phyloP scores from a whole-genome alignment of 2,113 vertebrate species.

The Cynopterus brachyotis region DNA sequence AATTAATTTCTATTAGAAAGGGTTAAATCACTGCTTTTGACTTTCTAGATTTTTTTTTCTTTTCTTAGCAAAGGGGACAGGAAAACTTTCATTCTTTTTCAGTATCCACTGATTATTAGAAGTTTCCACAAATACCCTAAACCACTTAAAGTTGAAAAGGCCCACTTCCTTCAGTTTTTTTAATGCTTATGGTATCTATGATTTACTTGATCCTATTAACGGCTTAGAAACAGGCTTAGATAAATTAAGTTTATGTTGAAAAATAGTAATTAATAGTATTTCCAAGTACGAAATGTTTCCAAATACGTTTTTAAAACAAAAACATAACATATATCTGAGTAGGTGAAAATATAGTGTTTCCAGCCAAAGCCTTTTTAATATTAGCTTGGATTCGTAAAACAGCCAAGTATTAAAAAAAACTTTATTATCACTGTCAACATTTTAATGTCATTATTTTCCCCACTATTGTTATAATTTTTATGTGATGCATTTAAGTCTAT shows the following conservation, averaged over 20 bases:
- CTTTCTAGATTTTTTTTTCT: slow-evolving; percentile 46
- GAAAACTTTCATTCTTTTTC: slow-evolving; percentile 78
- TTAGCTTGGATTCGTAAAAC: not conserved
- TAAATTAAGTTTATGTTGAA: slow-evolving; percentile 15
- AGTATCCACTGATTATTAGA: slow-evolving; percentile 72
- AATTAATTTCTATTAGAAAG: slow-evolving; percentile 3
- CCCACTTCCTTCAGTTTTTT: slow-evolving; percentile 67
- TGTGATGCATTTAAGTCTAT: not conserved
- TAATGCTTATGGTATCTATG: slow-evolving; percentile 60
- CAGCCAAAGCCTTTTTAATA: not conserved
- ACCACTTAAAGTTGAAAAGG: slow-evolving; percentile 74
- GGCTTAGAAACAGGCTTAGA: slow-evolving; percentile 64
- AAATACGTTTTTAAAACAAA: not conserved
- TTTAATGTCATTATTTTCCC: not conserved
- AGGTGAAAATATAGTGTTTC: not conserved
- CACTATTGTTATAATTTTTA: not conserved
- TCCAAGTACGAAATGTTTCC: not conserved
- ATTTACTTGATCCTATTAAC: slow-evolving; percentile 69
- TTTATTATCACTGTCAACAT: not conserved
- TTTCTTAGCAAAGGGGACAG: slow-evolving; percentile 71
- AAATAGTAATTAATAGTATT: slow-evolving; percentile 6
- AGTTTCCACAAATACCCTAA: slow-evolving; percentile 77
- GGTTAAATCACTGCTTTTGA: slow-evolving; percentile 60
- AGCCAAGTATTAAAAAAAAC: not conserved
- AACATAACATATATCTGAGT: not conserved